Evolutionary conservation across 2,888 invertebrate species (phyloP).

Genomic region (Cheilosia pagana): DNA sequence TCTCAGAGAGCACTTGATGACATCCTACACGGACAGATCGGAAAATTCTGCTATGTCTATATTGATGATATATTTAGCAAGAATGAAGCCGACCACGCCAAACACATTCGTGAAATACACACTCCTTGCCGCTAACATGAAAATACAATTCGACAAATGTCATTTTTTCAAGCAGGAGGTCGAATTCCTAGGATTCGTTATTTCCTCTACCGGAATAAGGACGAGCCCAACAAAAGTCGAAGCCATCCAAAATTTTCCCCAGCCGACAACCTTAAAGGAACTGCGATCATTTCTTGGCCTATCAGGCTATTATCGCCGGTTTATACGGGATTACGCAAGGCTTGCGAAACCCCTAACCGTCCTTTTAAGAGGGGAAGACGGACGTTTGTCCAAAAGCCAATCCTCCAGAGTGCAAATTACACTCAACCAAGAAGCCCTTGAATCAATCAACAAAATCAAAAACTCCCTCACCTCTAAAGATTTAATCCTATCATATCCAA

Average conservation of each 20-base stretch:
- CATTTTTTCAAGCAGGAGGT: conserved; percentile 39
- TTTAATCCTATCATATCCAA: conserved; percentile 15
- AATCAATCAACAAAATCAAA: conserved; percentile 22
- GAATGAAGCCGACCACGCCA: conserved; percentile 31
- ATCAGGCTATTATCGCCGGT: conserved; percentile 41
- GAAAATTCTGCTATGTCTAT: conserved; percentile 38
- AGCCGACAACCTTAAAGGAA: conserved; percentile 46
- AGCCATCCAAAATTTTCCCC: conserved; percentile 45
- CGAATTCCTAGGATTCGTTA: conserved; percentile 14
- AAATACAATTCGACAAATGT: conserved; percentile 46
- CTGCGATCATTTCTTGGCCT: conserved; percentile 38
- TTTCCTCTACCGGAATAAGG: conserved; percentile 52
- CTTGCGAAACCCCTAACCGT: conserved; percentile 34
- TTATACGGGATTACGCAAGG: conserved; percentile 28
- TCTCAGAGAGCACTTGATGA: no score
- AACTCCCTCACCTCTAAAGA: conserved; percentile 24
- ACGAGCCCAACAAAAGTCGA: conserved; percentile 41
- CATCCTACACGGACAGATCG: not conserved
- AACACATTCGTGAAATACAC: conserved; percentile 45
- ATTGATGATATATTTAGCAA: no score
- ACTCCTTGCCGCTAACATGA: conserved; percentile 15
- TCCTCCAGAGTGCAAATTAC: conserved; percentile 7
- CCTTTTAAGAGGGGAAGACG: conserved; percentile 56
- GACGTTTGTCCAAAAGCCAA: conserved; percentile 37
- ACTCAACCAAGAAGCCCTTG: not conserved